These are phyloP conservation scores for Sardinella longiceps DNA, from an alignment of 2,797 vertebrate species.

Conservation along the genomic window DNA sequence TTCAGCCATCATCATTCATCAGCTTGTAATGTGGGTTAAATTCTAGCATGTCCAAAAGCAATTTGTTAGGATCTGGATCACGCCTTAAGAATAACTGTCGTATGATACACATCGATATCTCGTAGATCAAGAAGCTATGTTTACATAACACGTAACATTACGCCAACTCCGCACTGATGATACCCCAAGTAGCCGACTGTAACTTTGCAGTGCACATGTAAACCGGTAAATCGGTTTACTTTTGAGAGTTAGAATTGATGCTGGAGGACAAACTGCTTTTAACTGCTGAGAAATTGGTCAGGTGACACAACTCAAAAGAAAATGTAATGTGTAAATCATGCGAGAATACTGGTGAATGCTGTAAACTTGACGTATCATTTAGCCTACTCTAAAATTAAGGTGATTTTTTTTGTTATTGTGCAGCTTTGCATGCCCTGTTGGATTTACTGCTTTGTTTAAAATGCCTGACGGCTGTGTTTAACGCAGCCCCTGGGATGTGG, in stretches of 20 bases:
- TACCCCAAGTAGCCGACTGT: not conserved
- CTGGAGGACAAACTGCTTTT: no score
- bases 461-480: not conserved
- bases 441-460: conserved; percentile 6
- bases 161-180: not conserved
- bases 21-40: no score
- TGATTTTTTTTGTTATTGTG: not conserved
- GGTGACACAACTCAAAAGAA: no score
- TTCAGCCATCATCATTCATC: no score
- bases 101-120: no score
- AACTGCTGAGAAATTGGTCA: no score
- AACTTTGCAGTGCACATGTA: not conserved
- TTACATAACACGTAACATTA: not conserved
- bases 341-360: no score
- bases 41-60: no score
- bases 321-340: no score
- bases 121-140: not conserved
- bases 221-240: not conserved
- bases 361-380: no score
- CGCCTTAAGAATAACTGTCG: no score
- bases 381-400: not conserved
- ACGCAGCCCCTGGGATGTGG: not conserved
- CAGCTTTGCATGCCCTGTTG: not conserved
- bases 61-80: no score
- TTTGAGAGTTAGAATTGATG: not conserved